Base-by-base conservation (phyloP, 2,797 vertebrate species). In the Discoglossus pictus region DNA sequence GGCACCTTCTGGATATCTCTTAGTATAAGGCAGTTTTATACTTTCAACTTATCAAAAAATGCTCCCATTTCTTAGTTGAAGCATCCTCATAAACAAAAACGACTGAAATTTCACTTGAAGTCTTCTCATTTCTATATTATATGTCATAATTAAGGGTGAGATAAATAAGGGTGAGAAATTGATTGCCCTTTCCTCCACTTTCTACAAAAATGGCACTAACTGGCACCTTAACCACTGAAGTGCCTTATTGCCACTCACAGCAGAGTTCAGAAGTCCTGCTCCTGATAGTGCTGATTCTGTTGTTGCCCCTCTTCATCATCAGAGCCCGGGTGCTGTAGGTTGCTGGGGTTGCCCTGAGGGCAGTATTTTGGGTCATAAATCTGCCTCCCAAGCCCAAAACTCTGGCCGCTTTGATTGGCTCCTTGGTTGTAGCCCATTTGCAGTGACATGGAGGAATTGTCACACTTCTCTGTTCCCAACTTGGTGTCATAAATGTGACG, bases 331-430 rank as follows among this genome's bases (percentile, higher is more conserved):
- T 43, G 20, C 1, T n/a, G 23, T 0, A 91, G 90, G 0, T 87
- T 85, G 1, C 10, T 56, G 1, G 84, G 79, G 27, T 58, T 83
- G 10, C 87, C 76, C 68, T 87, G 88, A 0, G 94, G 90, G 80
- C 94, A 98, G 83, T 98, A 98, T 73, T 98, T 98, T 73, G 94
- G 87, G 61, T 98, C 92, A 0, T 89, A 96, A 80, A 98, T 97
- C 86, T 98, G 96, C 25, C 93, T 89, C 0, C 92, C 91, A 21
- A 96, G 81, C 24, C 96, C 95, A 0, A 97, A 98, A 77, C 94
- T 92, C 83, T 94, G 94, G 39, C 96, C 94, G 0, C 90, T 95
- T 78, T 98, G 94, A 77, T 85, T 97, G 82, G 95, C 95, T 0
- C 95, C 94, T 74, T 94, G 91, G 46, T 82, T 90, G 80, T 83